Percentiles rank a stretch among this genome's conserved stretches.
Conservation (phyloP, 2,888 invertebrate species). For the Drosophila nigricruria region DNA sequence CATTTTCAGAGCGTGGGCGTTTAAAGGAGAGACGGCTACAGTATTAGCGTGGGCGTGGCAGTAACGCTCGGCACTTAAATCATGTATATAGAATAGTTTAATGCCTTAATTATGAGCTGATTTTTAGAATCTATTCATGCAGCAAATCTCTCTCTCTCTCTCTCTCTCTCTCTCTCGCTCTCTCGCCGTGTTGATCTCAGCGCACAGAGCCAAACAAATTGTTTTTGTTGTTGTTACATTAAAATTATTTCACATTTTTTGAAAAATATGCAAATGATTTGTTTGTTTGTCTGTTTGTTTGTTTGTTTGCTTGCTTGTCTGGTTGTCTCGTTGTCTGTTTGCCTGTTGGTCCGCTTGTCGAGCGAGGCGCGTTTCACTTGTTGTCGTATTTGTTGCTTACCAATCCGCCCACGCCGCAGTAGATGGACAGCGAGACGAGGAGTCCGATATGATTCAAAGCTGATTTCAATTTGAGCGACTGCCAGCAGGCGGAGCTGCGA, state of each 20-base stretch:
- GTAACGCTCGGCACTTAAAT: slow-evolving; percentile 66
- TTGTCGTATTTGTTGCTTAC: slow-evolving; percentile 85
- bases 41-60: slow-evolving; percentile 40
- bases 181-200: slow-evolving; percentile 6
- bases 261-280: slow-evolving; percentile 35
- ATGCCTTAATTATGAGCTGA: slow-evolving; percentile 74
- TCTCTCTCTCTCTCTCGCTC: neutral
- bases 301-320: slow-evolving; percentile 2
- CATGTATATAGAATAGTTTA: slow-evolving; percentile 62
- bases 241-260: slow-evolving; percentile 21
- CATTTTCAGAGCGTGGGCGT: slow-evolving; percentile 25
- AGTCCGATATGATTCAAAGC: slow-evolving; percentile 91
- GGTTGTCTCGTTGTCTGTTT: neutral
- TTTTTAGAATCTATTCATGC: slow-evolving; percentile 57
- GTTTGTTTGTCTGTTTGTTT: slow-evolving; percentile 18
- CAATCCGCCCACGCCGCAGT: slow-evolving; percentile 92
- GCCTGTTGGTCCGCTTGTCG: neutral
- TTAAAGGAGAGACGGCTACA: neutral
- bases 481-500: slow-evolving; percentile 85
- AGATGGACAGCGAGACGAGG: slow-evolving; percentile 90
- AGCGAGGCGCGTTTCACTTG: slow-evolving; percentile 18
- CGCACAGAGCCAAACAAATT: slow-evolving; percentile 22
- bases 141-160: slow-evolving; percentile 37
- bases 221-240: slow-evolving; percentile 30
- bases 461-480: slow-evolving; percentile 87